A percentile compares a stretch with the other conserved stretches of the same genome.
Conservation (phyloP, 2,888 invertebrate genomes). For the Melanostoma scalare region DNA sequence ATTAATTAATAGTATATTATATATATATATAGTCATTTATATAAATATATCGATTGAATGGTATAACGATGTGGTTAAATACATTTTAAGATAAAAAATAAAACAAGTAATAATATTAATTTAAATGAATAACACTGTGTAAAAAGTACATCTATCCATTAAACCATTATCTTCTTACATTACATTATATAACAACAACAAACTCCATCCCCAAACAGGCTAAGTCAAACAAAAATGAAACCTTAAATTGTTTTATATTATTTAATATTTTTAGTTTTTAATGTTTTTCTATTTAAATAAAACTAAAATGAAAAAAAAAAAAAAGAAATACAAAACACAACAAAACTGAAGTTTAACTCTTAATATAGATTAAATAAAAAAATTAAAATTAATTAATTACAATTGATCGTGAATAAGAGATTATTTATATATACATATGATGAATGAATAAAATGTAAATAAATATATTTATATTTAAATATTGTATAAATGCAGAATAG, state of each 20-base stretch:
- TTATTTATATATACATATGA: constrained; percentile 27
- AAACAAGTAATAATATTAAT: constrained; percentile 43
- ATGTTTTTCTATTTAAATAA: constrained; percentile 59
- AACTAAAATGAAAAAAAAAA: constrained; percentile 61
- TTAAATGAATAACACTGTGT: constrained; percentile 54
- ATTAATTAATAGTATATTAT: constrained; percentile 40
- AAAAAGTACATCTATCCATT: constrained; percentile 68
- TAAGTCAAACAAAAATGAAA: constrained; percentile 59
- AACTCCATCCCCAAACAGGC: constrained; percentile 73
- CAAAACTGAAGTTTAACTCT: constrained; percentile 59
- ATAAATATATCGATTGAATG: constrained; percentile 64
- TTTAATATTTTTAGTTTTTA: constrained; percentile 55
- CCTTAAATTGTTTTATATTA: constrained; percentile 60
- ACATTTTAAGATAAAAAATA: constrained; percentile 54
- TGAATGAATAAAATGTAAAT: constrained; percentile 48
- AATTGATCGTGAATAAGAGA: constrained; percentile 39
- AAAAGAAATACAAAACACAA: constrained; percentile 30
- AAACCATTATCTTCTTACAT: constrained; percentile 40
- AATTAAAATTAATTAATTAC: constrained; percentile 32
- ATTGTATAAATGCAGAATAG: constrained; percentile 55
- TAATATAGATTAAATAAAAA: constrained; percentile 27
- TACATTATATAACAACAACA: constrained; percentile 57
- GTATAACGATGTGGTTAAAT: constrained; percentile 66
- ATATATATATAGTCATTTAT: constrained; percentile 45
- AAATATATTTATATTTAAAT: constrained; percentile 43